Conservation (phyloP, 1,140 invertebrate species). For the Macrobrachium rosenbergii region DNA sequence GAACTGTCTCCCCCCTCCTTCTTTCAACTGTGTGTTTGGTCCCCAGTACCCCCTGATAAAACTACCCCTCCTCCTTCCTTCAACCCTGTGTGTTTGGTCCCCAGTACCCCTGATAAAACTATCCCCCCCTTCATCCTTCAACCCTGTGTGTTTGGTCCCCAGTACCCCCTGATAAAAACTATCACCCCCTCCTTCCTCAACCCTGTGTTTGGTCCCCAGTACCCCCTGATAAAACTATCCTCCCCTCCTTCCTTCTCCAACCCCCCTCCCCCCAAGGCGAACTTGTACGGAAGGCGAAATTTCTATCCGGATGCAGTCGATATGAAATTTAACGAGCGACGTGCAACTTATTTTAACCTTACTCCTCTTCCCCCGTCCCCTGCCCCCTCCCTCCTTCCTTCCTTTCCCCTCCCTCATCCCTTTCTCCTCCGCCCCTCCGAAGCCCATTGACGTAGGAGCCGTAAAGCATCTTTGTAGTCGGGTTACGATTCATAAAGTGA, state of each 20-base stretch:
- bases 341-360: not conserved
- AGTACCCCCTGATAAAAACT: too few species aligned
- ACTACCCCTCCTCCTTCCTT: not conserved
- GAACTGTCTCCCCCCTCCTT: not conserved
- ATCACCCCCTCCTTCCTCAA: not conserved
- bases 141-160: too few species aligned
- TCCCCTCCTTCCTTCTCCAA: not conserved
- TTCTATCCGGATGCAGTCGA: too few species aligned
- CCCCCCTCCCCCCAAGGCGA: not conserved
- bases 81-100: too few species aligned
- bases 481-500: not conserved
- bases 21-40: too few species aligned
- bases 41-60: too few species aligned
- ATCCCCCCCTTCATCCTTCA: not conserved
- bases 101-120: too few species aligned
- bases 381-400: not conserved
- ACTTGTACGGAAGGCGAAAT: too few species aligned
- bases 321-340: not conserved
- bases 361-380: not conserved
- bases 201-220: too few species aligned
- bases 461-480: not conserved
- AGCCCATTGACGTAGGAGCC: not conserved
- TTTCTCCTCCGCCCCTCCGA: not conserved
- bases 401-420: not conserved
- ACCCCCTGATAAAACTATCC: too few species aligned